Evolutionary conservation across 2,113 vertebrate genomes (phyloP).

Genomic region (Chinchilla lanigera): DNA sequence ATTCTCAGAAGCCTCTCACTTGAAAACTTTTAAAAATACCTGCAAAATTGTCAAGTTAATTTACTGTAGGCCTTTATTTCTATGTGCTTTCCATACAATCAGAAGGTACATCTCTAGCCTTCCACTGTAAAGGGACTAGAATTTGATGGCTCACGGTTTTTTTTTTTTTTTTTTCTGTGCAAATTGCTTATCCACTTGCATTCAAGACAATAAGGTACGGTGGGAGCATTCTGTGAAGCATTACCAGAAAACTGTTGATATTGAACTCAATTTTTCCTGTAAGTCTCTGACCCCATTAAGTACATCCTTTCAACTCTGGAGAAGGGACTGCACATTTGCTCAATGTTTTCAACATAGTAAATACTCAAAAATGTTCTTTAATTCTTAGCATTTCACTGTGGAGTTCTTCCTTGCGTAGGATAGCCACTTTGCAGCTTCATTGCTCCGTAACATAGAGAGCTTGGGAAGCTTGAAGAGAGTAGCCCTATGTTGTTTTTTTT

Average conservation of each 20-base stretch:
- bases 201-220: not conserved
- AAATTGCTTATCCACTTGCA: not conserved
- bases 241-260: not conserved
- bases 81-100: conserved; percentile 1
- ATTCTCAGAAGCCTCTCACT: not conserved
- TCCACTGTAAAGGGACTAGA: not conserved
- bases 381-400: not conserved
- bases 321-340: not conserved
- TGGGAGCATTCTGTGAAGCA: not conserved
- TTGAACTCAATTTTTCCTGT: not conserved
- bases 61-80: not conserved
- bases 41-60: not conserved
- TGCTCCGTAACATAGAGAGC: not conserved
- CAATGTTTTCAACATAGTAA: not conserved
- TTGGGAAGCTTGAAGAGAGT: not conserved
- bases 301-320: not conserved
- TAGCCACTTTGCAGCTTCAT: not conserved
- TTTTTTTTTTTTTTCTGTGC: not conserved
- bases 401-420: not conserved
- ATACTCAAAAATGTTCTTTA: not conserved
- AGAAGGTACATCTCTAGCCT: not conserved
- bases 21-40: conserved; percentile 50
- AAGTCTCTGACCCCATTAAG: not conserved
- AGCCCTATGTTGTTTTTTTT: not conserved
- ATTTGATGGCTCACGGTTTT: not conserved